These are phyloP conservation scores for Periophthalmodon schlosseri DNA, from an alignment of 2,113 vertebrate genomes.

Conservation along the genomic window DNA sequence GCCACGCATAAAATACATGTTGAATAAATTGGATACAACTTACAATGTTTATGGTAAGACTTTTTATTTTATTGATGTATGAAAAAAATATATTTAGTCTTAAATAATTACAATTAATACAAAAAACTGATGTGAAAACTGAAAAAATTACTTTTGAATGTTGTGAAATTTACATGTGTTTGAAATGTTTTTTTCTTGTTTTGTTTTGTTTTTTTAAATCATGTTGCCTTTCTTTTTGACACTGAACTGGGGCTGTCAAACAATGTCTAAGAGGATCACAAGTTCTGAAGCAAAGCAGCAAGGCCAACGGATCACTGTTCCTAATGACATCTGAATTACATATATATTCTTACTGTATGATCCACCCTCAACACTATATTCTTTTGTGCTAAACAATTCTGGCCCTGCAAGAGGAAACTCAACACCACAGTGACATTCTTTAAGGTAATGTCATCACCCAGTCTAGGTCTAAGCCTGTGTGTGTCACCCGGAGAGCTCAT, in stretches of 20 bases:
- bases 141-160: no score
- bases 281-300: background rate
- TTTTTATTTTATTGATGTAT: no score
- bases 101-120: background rate
- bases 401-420: constrained; percentile 16
- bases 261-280: background rate
- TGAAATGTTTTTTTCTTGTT: no score
- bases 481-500: constrained; percentile 49
- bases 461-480: constrained; percentile 41
- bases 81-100: background rate
- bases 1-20: background rate
- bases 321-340: background rate
- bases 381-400: constrained; percentile 49
- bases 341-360: constrained; percentile 52
- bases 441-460: constrained; percentile 55
- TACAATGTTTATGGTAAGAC: no score
- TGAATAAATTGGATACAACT: background rate
- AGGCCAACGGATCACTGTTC: background rate
- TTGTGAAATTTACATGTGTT: no score
- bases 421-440: constrained; percentile 45
- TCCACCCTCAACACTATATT: constrained; percentile 51
- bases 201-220: background rate
- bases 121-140: background rate
- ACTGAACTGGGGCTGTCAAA: background rate
- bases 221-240: background rate